These are phyloP conservation scores for Platalea minor DNA, from an alignment of 2,797 vertebrate genomes.

Conservation along the genomic window DNA sequence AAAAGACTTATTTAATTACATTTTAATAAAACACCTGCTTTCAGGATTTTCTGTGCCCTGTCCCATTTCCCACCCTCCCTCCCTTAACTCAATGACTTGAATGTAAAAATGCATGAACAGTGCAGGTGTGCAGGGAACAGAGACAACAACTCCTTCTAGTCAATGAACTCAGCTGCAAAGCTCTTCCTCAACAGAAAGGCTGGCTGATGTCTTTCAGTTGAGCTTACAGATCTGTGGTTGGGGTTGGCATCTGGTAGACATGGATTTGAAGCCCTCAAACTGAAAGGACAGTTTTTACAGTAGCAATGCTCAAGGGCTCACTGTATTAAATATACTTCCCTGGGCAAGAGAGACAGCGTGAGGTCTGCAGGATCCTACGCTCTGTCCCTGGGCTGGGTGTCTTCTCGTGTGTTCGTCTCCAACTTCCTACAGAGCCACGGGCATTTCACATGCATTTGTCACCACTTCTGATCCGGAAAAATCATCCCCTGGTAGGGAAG, in stretches of 20 bases:
- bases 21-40: neutral
- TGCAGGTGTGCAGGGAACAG: neutral
- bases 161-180: neutral
- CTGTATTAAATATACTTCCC: neutral
- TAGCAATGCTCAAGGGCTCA: neutral
- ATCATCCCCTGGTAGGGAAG: neutral
- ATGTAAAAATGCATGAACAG: neutral
- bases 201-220: fast-evolving
- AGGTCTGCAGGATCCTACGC: neutral
- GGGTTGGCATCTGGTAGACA: neutral
- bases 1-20: neutral
- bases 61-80: neutral
- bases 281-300: neutral
- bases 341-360: fast-evolving
- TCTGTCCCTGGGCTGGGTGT: neutral
- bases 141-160: neutral
- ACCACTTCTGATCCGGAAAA: neutral
- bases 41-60: neutral
- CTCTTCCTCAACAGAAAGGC: neutral
- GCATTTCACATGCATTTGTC: neutral
- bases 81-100: neutral
- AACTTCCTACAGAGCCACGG: neutral
- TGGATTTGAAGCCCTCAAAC: neutral
- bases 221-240: neutral
- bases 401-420: neutral